Evolutionary conservation across 1,140 invertebrate genomes (phyloP).

Genomic region (Steinernema feltiae): DNA sequence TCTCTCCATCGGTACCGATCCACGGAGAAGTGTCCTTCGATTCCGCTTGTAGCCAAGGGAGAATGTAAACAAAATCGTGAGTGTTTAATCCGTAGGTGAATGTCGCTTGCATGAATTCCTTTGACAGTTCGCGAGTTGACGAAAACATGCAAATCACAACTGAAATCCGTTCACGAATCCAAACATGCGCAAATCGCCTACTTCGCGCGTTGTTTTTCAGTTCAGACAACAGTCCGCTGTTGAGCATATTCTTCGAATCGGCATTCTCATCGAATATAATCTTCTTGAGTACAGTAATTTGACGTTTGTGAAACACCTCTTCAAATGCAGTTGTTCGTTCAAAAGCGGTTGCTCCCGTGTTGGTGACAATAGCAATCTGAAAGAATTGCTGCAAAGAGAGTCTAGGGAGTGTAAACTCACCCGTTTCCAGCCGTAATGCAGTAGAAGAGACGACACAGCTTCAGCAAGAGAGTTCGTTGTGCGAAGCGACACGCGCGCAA

Average conservation of each 20-base stretch:
- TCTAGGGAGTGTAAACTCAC: constrained; percentile 25
- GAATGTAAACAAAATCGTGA: constrained; percentile 48
- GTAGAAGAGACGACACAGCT: constrained; percentile 38
- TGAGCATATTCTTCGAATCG: constrained; percentile 43
- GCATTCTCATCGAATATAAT: constrained; percentile 49
- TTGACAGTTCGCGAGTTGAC: constrained; percentile 41
- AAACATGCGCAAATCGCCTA: background rate
- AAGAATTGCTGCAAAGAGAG: constrained; percentile 18
- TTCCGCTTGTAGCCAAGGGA: constrained; percentile 53
- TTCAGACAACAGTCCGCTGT: constrained; percentile 47
- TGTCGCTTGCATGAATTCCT: constrained; percentile 47
- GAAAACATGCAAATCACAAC: constrained; percentile 51
- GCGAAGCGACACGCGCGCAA: constrained; percentile 45
- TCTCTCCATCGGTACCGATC: constrained; percentile 48
- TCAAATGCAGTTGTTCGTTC: constrained; percentile 48
- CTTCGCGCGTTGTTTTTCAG: constrained; percentile 46
- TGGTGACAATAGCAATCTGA: constrained; percentile 52
- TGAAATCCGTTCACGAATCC: constrained; percentile 18
- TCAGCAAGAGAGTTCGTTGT: constrained; percentile 49
- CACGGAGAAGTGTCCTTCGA: constrained; percentile 47
- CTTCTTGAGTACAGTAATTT: constrained; percentile 21
- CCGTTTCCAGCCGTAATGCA: constrained; percentile 45
- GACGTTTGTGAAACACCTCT: constrained; percentile 47
- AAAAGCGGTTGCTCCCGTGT: constrained; percentile 50
- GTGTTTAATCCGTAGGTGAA: constrained; percentile 36